phyloP scores from a whole-genome alignment of 2,888 invertebrate species.

The Acrocyrtus sp. region DNA sequence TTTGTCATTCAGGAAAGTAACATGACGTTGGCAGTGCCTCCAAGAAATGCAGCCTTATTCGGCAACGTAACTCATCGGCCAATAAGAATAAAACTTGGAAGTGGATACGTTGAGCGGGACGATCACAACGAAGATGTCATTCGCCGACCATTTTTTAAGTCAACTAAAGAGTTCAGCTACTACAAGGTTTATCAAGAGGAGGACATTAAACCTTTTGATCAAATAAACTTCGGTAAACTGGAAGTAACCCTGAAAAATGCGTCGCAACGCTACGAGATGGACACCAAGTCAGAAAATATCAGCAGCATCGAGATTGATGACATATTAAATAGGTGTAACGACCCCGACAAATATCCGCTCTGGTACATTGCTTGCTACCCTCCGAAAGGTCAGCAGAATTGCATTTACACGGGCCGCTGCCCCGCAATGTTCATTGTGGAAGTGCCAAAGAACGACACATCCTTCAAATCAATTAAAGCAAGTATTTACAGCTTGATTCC shows the following conservation, averaged over 20 bases:
- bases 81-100: background rate
- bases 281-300: background rate
- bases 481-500: constrained; percentile 11
- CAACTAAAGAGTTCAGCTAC: too few species aligned
- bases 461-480: constrained; percentile 8
- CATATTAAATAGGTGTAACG: constrained; percentile 6
- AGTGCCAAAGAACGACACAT: constrained; percentile 3
- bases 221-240: background rate
- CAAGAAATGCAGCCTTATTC: constrained; percentile 14
- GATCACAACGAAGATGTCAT: background rate
- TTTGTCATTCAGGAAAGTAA: constrained; percentile 32
- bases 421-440: constrained; percentile 30
- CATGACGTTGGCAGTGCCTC: background rate
- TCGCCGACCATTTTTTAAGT: background rate
- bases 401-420: constrained; percentile 24
- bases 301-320: background rate
- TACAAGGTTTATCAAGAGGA: background rate
- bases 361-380: constrained; percentile 21
- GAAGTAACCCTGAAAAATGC: background rate
- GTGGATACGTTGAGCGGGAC: constrained; percentile 8
- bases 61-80: background rate
- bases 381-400: constrained; percentile 26
- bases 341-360: background rate
- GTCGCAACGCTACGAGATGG: background rate
- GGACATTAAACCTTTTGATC: background rate